Evolutionary conservation across 2,113 vertebrate species (phyloP).

Genomic region (Bagarius yarrelli): DNA sequence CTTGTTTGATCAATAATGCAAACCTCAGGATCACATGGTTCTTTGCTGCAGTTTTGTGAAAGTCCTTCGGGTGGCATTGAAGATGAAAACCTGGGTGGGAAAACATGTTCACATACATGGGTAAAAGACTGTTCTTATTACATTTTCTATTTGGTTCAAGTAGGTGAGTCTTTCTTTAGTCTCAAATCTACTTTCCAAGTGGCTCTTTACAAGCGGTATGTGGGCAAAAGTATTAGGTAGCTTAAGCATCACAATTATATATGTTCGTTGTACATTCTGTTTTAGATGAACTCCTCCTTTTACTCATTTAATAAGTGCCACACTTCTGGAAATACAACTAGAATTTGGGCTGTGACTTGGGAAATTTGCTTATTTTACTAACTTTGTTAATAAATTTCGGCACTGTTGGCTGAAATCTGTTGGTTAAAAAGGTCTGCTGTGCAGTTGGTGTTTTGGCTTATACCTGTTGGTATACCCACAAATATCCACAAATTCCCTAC

Average conservation of each 20-base stretch:
- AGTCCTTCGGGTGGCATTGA: slow-evolving; percentile 29
- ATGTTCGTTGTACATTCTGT: no score
- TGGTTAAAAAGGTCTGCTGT: no score
- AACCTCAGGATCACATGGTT: slow-evolving; percentile 3
- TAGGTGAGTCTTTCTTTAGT: background rate
- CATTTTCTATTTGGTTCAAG: background rate
- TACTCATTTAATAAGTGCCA: no score
- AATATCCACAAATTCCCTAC: background rate
- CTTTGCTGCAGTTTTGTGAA: slow-evolving; percentile 2
- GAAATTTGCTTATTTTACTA: no score
- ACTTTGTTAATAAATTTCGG: no score
- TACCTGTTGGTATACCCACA: no score
- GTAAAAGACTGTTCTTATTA: background rate
- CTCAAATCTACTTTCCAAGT: slow-evolving; percentile 14
- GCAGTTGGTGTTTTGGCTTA: no score
- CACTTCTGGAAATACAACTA: no score
- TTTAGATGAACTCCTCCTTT: no score
- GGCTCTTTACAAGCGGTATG: slow-evolving; percentile 38
- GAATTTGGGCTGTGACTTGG: no score
- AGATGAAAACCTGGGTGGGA: background rate
- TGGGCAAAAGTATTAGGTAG: background rate
- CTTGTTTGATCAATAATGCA: slow-evolving; percentile 45
- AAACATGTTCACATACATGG: background rate
- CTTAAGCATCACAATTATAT: no score
- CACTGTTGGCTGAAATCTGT: no score